phyloP scores from a whole-genome alignment of 2,113 vertebrate species.

The Lampris megalopsis region DNA sequence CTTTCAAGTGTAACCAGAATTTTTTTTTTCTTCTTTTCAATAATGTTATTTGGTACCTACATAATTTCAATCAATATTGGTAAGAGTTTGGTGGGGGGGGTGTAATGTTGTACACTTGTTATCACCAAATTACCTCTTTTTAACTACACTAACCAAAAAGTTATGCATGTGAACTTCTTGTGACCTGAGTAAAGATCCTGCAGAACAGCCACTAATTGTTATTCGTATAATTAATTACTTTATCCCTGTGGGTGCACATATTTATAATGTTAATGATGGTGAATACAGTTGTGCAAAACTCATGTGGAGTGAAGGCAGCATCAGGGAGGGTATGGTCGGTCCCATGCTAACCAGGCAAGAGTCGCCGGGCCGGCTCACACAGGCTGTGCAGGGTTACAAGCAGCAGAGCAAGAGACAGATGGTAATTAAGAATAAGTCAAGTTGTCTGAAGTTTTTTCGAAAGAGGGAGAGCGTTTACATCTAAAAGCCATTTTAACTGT shows the following conservation, averaged over 20 bases:
- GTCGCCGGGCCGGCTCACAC: neutral
- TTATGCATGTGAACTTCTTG: conserved; percentile 45
- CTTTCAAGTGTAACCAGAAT: no score
- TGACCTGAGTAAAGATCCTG: neutral
- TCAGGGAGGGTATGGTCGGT: neutral
- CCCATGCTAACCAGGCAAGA: conserved; percentile 12
- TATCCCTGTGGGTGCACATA: conserved; percentile 48
- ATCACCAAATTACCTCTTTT: neutral
- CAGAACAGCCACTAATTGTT: conserved; percentile 33
- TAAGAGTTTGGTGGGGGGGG: no score
- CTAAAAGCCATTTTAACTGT: neutral
- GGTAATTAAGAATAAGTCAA: neutral
- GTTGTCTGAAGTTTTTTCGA: neutral
- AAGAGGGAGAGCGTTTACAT: neutral
- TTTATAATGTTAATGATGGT: conserved; percentile 43
- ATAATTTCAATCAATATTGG: no score
- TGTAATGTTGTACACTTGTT: neutral
- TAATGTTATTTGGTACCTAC: no score
- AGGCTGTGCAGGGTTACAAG: conserved; percentile 16
- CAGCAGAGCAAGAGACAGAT: neutral
- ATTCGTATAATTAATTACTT: conserved; percentile 29
- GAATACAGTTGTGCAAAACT: conserved; percentile 15
- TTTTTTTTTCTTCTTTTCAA: no score
- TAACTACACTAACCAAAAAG: neutral
- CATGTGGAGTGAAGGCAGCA: neutral